These are phyloP conservation scores for Drosophila kurseongensis DNA, from an alignment of 1,140 invertebrate genomes.

Conservation along the genomic window DNA sequence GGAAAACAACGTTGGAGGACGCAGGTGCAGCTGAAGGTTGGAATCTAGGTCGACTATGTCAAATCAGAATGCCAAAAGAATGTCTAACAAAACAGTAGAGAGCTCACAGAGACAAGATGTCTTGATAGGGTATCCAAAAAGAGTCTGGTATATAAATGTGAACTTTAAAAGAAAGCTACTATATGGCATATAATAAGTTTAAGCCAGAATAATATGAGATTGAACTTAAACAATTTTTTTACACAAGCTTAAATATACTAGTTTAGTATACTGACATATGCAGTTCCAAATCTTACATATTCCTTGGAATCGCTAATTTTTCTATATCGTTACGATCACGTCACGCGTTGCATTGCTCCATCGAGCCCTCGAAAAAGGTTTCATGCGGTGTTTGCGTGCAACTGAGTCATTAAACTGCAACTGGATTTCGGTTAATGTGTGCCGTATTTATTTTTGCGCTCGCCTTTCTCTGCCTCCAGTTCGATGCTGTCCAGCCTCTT, in stretches of 20 bases:
- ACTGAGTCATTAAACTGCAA: slow-evolving; percentile 75
- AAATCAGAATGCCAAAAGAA: slow-evolving; percentile 58
- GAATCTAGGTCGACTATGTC: slow-evolving; percentile 49
- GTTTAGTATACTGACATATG: background rate
- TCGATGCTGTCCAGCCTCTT: slow-evolving; percentile 50
- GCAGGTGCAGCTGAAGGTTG: slow-evolving; percentile 36
- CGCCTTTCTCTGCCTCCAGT: slow-evolving; percentile 7
- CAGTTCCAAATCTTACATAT: slow-evolving; percentile 18
- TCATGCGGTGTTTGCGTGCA: slow-evolving; percentile 48
- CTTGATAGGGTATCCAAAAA: slow-evolving; percentile 2
- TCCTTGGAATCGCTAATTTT: slow-evolving; percentile 31
- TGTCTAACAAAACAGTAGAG: slow-evolving; percentile 34
- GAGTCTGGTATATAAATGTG: too few relatives aligned
- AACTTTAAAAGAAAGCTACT: too few relatives aligned
- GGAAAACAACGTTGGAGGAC: slow-evolving; percentile 38
- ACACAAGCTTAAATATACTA: too few relatives aligned
- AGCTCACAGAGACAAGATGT: slow-evolving; percentile 7
- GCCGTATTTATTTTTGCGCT: slow-evolving; percentile 29
- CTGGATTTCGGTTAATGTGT: slow-evolving; percentile 76
- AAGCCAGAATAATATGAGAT: too few relatives aligned
- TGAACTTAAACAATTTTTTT: too few relatives aligned
- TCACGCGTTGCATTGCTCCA: slow-evolving; percentile 3
- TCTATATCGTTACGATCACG: slow-evolving; percentile 48
- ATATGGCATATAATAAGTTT: too few relatives aligned
- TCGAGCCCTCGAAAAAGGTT: slow-evolving; percentile 38